These are phyloP conservation scores for Agelas oroides DNA, from an alignment of 37 sponge, comb jelly and placozoan species.

Conservation along the genomic window DNA sequence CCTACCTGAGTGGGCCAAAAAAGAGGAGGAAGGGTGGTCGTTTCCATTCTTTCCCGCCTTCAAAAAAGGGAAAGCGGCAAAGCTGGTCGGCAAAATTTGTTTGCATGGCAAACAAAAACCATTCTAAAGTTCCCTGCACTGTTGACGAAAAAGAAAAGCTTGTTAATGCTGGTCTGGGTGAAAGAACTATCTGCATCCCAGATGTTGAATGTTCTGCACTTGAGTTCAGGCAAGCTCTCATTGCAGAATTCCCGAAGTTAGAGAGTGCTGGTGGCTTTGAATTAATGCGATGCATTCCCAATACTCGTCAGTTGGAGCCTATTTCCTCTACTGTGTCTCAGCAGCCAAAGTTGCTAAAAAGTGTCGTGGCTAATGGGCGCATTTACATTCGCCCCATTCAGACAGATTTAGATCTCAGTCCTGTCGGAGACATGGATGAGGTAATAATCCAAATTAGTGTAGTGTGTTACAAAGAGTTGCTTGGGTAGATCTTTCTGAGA, in stretches of 20 bases:
- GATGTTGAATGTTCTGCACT: slow-evolving; percentile 32
- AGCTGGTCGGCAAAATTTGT: slow-evolving; percentile 39
- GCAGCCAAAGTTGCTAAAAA: slow-evolving; percentile 7
- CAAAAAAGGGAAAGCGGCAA: background rate
- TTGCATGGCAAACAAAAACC: slow-evolving; percentile 18
- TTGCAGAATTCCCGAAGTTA: slow-evolving; percentile 36
- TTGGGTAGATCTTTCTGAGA: too few species aligned
- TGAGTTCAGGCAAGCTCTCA: slow-evolving; percentile 13
- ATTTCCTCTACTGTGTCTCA: slow-evolving; percentile 12
- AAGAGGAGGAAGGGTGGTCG: background rate
- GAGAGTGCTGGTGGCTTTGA: slow-evolving; percentile 44
- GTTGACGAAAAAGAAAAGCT: slow-evolving; percentile 21
- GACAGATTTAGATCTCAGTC: slow-evolving; percentile 7
- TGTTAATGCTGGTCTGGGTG: slow-evolving; percentile 34
- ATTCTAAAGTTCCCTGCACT: slow-evolving; percentile 15
- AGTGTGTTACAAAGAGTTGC: too few species aligned
- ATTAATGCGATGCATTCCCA: slow-evolving; percentile 41
- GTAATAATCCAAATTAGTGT: too few species aligned
- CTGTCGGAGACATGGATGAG: background rate
- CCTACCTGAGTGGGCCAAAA: background rate
- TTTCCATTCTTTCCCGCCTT: background rate
- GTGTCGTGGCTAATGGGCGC: slow-evolving; percentile 20
- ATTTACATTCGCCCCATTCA: slow-evolving; percentile 54
- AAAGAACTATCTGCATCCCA: slow-evolving; percentile 14
- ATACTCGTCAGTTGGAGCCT: slow-evolving; percentile 24